Evolutionary conservation across 2,797 vertebrate genomes (phyloP).

Genomic region (Onychomys arenicola): DNA sequence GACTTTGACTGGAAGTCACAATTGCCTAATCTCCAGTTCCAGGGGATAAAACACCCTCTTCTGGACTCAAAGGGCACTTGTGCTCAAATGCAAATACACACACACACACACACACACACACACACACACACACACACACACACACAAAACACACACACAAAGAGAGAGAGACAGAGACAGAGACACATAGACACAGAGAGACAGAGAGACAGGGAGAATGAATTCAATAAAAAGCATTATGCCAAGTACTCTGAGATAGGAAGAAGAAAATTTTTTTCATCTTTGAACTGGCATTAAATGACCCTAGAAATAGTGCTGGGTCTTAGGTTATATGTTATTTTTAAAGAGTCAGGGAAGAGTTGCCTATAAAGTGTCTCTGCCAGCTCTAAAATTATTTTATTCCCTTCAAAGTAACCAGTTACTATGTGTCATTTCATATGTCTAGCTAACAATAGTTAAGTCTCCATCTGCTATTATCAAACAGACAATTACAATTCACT

Average conservation of each 20-base stretch:
- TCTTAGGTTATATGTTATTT: not conserved
- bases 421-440: slow-evolving; percentile 1
- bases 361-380: not conserved
- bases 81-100: too few species aligned
- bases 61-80: not conserved
- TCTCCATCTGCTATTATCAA: not conserved
- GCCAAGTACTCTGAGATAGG: not conserved
- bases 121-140: too few species aligned
- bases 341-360: not conserved
- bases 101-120: not conserved
- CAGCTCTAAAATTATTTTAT: not conserved
- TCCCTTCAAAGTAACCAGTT: slow-evolving; percentile 24
- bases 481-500: not conserved
- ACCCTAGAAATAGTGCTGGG: not conserved
- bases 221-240: not conserved
- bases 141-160: too few species aligned
- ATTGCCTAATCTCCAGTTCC: not conserved
- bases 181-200: too few species aligned
- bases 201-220: not conserved
- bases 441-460: not conserved
- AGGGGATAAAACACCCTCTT: not conserved
- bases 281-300: not conserved
- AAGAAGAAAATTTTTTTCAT: not conserved
- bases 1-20: not conserved
- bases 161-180: too few species aligned